Base-by-base conservation (phyloP, 1,140 invertebrate genomes). In the Drosophila triauraria region DNA sequence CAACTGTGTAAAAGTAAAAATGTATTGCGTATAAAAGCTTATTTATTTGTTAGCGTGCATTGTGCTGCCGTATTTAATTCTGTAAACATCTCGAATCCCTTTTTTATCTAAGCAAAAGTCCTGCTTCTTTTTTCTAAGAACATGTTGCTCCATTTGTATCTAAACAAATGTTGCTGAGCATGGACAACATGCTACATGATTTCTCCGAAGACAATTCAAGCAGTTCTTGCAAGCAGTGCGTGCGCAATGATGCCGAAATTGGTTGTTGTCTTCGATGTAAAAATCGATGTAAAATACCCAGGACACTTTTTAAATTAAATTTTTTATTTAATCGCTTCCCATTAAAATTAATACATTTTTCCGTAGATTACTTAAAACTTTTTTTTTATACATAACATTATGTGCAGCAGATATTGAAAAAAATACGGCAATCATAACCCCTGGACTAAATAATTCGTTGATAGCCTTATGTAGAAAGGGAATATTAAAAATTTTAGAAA, bases 251-350 rank as follows among this genome's bases (percentile, higher is more conserved):
- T 8, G 10, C 17, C 0, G 2, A 10, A 25, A 30, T 30, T n/a
- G 81, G 81, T 83, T 84, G 23, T 30, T 54, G 77, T 84, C 81
- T 60, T 17, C 0, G 76, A 46, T 53, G 23, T 27, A 6, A 23
- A 32, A 40, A 63, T 68, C 4, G 2, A 10, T 17, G 25, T 62
- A 6, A 15, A 27, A 53, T 20, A 20, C 20, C 17, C 27, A 48
- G 43, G 43, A 60, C 23, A 46, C 9, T n/a, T 23, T 2, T 15
- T 1, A 20, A 32, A 43, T 40, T 15, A 5, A 5, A 10, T 58
- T 20, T 23, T 4, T 10, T 13, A 40, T 2, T 9, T n/a, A 4
- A 17, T 12, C 7, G 30, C 6, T 30, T 30, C 30, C 30, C 1
- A 30, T 30, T 30, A 6, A 27, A 27, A 27, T 27, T 4, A 27